Conservation (phyloP, 2,113 vertebrate genomes). For the Thamnaconus septentrionalis region DNA sequence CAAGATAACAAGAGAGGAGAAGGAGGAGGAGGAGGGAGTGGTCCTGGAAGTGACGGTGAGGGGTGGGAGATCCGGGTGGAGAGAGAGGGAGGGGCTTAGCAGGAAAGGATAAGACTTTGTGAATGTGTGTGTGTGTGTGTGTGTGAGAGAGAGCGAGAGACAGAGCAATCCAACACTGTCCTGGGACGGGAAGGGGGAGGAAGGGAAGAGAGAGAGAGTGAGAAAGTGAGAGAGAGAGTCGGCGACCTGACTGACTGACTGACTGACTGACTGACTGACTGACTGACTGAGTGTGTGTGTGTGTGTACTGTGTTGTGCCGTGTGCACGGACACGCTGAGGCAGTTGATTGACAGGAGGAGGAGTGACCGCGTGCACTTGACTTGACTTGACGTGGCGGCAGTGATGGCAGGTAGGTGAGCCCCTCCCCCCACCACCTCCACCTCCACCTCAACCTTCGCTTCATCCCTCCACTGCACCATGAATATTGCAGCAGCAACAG, state of each 20-base stretch:
- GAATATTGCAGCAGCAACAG: conserved; percentile 48
- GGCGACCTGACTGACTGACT: conserved; percentile 25
- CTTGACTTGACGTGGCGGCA: conserved; percentile 11
- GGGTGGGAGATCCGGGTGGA: conserved; percentile 10
- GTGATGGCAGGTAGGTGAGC: conserved; percentile 76
- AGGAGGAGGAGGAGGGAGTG: conserved; percentile 42
- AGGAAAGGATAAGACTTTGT: conserved; percentile 25
- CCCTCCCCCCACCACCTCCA: conserved; percentile 46
- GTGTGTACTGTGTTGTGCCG: too few relatives aligned
- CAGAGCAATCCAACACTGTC: conserved; percentile 21
- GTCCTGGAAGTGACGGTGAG: conserved; percentile 20
- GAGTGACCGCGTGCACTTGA: conserved; percentile 39
- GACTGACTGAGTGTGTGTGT: too few relatives aligned
- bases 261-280: conserved; percentile 16
- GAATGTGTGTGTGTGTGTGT: conserved; percentile 15
- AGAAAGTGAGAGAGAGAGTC: conserved; percentile 46
- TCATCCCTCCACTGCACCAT: conserved; percentile 34
- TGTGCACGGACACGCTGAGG: too few relatives aligned
- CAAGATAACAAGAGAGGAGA: conserved; percentile 12
- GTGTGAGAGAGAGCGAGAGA: neutral
- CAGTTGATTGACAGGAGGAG: conserved; percentile 64
- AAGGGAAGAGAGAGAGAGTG: conserved; percentile 29
- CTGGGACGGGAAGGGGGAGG: conserved; percentile 6
- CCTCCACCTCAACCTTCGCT: conserved; percentile 51
- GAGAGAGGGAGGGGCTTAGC: conserved; percentile 33